Conservation (phyloP, 2,113 vertebrate genomes). For the Miniopterus natalensis region DNA sequence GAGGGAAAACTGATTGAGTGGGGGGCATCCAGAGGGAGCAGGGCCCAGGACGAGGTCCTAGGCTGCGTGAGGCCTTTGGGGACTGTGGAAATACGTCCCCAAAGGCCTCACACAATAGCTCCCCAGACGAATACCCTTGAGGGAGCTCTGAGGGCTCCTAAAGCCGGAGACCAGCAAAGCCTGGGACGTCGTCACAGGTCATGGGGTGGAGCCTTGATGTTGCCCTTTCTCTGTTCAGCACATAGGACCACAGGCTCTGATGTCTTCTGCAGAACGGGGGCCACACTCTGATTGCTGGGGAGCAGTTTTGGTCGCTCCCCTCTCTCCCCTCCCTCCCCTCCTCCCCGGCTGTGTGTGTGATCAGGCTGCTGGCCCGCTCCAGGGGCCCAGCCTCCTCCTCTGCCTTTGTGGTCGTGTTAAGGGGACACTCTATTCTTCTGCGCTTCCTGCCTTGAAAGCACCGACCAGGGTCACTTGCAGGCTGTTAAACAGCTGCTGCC, state of each 20-base stretch:
- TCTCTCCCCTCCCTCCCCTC: not conserved
- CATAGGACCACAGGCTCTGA: too few species aligned
- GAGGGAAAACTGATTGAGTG: too few species aligned
- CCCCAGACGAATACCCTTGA: not conserved
- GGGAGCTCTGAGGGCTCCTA: not conserved
- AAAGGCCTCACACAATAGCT: too few species aligned
- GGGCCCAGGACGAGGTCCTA: not conserved
- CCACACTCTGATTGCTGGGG: not conserved
- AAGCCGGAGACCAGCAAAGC: not conserved
- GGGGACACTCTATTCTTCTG: constrained; percentile 77
- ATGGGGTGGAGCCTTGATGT: rapidly evolving
- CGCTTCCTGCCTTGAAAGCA: constrained; percentile 74
- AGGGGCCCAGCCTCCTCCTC: constrained; percentile 49
- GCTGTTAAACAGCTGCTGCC: constrained; percentile 75
- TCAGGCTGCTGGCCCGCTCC: constrained; percentile 1
- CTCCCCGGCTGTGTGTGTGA: not conserved
- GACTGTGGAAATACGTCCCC: not conserved
- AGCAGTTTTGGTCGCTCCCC: not conserved
- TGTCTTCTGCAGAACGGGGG: not conserved
- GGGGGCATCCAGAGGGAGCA: not conserved
- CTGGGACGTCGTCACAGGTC: not conserved
- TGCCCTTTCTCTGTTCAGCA: not conserved
- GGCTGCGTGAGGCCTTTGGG: not conserved
- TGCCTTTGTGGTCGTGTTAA: constrained; percentile 65
- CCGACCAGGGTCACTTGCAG: constrained; percentile 73